Percentiles rank a stretch among this genome's conserved stretches.
Evolutionary conservation across 2,888 invertebrate genomes (phyloP).

Genomic region (Epinotia bilunana): DNA sequence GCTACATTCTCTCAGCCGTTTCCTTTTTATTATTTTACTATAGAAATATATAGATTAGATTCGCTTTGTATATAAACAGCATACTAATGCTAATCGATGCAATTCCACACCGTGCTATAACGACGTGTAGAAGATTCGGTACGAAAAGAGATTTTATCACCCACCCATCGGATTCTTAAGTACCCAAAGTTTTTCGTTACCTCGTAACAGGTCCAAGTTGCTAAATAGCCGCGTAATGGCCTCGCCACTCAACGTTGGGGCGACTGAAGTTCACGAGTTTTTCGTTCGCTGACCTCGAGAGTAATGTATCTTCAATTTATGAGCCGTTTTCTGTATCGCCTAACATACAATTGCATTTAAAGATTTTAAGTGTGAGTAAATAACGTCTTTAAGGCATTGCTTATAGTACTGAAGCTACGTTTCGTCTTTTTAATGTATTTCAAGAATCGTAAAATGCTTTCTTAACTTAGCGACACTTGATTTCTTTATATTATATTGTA

Average conservation of each 20-base stretch:
- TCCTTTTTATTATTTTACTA: too few species aligned
- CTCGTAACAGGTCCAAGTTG: constrained; percentile 38
- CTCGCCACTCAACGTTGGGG: constrained; percentile 31
- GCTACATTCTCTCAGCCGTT: too few species aligned
- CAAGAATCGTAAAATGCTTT: background rate
- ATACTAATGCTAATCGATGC: constrained; percentile 5
- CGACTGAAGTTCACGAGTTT: constrained; percentile 52
- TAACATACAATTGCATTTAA: background rate
- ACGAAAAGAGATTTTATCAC: constrained; percentile 15
- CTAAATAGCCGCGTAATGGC: constrained; percentile 29
- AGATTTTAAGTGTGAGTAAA: constrained; percentile 11
- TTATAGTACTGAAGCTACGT: background rate
- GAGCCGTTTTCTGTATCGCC: background rate
- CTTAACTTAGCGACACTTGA: constrained; percentile 7
- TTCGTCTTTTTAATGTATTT: constrained; percentile 6
- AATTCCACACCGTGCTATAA: background rate
- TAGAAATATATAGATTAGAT: too few species aligned
- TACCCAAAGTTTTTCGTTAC: constrained; percentile 38
- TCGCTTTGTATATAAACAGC: background rate
- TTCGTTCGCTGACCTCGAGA: constrained; percentile 44
- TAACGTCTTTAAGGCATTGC: background rate
- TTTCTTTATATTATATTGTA: constrained; percentile 1
- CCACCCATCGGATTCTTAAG: constrained; percentile 35
- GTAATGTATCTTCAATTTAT: constrained; percentile 28
- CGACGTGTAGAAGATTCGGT: constrained; percentile 8